Percentiles rank a stretch among this genome's conserved stretches.
These are phyloP conservation scores for Nipponacmea schrenckii DNA, from an alignment of 2,888 invertebrate genomes.

Conservation along the genomic window DNA sequence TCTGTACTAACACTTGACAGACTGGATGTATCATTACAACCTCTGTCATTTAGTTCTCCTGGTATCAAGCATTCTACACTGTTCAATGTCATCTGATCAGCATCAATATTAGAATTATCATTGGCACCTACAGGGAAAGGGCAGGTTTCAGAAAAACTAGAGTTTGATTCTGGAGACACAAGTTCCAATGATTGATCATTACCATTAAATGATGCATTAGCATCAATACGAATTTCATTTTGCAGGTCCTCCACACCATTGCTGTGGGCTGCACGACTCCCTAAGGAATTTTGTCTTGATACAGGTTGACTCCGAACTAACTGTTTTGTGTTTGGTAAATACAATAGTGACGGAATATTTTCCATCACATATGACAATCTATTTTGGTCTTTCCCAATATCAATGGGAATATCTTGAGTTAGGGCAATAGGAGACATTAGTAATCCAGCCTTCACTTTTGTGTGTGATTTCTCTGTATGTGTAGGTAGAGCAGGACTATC, in stretches of 20 bases:
- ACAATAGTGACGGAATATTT: slow-evolving; percentile 57
- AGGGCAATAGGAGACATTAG: slow-evolving; percentile 52
- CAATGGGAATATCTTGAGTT: slow-evolving; percentile 52
- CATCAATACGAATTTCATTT: slow-evolving; percentile 4
- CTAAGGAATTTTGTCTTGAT: slow-evolving; percentile 11
- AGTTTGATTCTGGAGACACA: slow-evolving; percentile 11
- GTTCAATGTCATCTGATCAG: slow-evolving; percentile 48
- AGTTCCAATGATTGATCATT: slow-evolving; percentile 11
- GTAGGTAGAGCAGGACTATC: neutral
- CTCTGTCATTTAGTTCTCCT: slow-evolving; percentile 42
- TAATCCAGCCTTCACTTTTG: slow-evolving; percentile 44
- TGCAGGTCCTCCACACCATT: neutral
- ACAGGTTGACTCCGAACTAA: slow-evolving; percentile 38
- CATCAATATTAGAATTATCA: slow-evolving; percentile 34
- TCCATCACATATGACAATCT: slow-evolving; percentile 59
- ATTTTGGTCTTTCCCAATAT: slow-evolving; percentile 47
- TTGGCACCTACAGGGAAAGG: slow-evolving; percentile 16
- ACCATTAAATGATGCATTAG: slow-evolving; percentile 15
- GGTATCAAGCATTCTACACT: slow-evolving; percentile 51
- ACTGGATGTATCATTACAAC: slow-evolving; percentile 59
- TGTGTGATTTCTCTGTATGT: slow-evolving; percentile 2
- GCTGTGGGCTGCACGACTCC: neutral
- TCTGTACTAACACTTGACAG: slow-evolving; percentile 63
- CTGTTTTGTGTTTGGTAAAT: slow-evolving; percentile 60
- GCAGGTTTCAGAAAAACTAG: slow-evolving; percentile 8